Evolutionary conservation across 1,140 invertebrate genomes (phyloP), one percentile per base, ranked within the genome.

Genomic region (Goniozus legneri): DNA sequence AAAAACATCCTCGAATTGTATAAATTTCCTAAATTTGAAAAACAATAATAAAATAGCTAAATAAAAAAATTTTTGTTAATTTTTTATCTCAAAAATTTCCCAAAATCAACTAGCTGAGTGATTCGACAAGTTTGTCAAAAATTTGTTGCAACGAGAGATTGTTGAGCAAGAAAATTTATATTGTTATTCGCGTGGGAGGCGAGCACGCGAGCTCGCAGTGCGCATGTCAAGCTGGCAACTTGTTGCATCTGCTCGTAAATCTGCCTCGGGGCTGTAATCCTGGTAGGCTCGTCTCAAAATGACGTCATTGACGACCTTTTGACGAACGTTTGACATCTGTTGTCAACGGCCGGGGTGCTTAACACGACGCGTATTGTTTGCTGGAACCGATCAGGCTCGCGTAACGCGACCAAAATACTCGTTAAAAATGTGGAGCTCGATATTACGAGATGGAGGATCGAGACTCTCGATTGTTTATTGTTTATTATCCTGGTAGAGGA

Each of bases 261-360:
- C 70, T 71, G 63, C 57, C 64, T 55, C 65, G 56, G 43, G 66
- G 66, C 71, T 76, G 73, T 71, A 74, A 73, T 65, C 73, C 73
- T 76, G 73, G 60, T 75, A 74, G 63, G 65, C 62, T 71, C 61
- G 67, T 67, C 73, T 74, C 69, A 52, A 62, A 67, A 62, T 73
- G 67, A 76, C 70, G 72, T 76, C 71, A 75, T 69, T 76, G 73
- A 76, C 70, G 72, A 65, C 67, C 61, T 52, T 65, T 65, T 75
- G 73, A 76, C 64, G 60, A 65, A 64, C 62, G 60, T 58, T 56
- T 67, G 67, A 67, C 64, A 64, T 52, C 62, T 58, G 54, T 43
- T 47, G 49, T 48, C 38, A 22, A 27, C 6, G 24, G 24, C 12
- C 24, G 12, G 24, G 24, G 24, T 27, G 24, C 12, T 27, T 27